Conservation (phyloP, 2,113 vertebrate genomes). For the Pygoscelis adeliae region DNA sequence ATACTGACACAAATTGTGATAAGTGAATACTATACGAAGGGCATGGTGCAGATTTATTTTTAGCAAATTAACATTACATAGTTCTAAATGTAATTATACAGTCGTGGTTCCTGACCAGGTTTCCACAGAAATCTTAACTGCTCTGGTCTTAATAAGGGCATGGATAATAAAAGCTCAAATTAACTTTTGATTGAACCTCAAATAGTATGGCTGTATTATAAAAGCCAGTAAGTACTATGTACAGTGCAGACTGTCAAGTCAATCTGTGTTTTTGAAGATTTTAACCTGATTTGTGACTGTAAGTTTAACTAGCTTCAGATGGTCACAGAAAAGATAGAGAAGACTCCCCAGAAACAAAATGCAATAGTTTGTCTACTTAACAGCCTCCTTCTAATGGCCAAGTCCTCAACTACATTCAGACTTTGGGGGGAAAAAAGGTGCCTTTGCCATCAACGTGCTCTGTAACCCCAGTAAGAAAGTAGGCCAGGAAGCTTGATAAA, state of each 20-base stretch:
- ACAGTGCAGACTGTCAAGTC: neutral
- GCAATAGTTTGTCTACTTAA: neutral
- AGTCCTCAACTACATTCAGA: neutral
- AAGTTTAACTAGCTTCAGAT: neutral
- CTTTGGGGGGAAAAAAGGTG: neutral
- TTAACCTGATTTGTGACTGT: neutral
- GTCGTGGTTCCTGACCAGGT: neutral
- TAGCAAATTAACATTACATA: neutral
- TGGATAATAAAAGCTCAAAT: neutral
- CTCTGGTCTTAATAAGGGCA: neutral
- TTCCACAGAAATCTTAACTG: neutral
- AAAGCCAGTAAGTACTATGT: neutral
- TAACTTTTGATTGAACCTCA: neutral
- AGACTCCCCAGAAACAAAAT: neutral
- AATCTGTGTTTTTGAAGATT: neutral
- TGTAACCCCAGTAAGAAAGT: neutral
- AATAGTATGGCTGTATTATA: neutral
- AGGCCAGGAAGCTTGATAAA: neutral
- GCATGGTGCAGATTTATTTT: neutral
- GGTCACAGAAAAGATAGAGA: neutral
- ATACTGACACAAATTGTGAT: neutral
- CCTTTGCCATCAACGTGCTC: neutral
- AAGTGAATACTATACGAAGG: neutral
- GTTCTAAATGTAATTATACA: neutral
- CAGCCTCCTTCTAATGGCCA: neutral